Evolutionary conservation across 2,888 invertebrate species (phyloP), one percentile per base, ranked within the genome.

Genomic region (Chironomus tentans): DNA sequence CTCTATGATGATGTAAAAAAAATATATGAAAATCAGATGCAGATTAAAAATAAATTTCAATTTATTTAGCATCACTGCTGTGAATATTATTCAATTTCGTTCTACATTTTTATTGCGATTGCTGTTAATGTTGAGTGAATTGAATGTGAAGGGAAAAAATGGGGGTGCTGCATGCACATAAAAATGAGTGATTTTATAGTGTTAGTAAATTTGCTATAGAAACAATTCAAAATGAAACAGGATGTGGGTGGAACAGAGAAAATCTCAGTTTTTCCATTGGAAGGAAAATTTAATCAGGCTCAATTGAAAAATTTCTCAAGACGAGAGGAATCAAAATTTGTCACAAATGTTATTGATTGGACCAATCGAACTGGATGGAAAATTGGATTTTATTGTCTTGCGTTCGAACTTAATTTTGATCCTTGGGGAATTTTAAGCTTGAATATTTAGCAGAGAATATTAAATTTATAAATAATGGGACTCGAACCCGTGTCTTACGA

Each of bases 1-100:
- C 70, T 48, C 28, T 48, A 7, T 22, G 13, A 13, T 50, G 50
- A 70, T 61, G n/a, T 15, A 38, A 12, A 15, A 18, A 62, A 72
- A 72, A 61, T 62, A 21, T 47, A 74, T 72, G 74, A 74, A 74
- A 74, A 74, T 74, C 74, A 74, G 47, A 74, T 74, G 74, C 24
- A 74, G 74, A 74, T 74, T 74, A 74, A 74, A 74, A 74, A 74
- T 74, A 74, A 74, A 68, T 70, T 71, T 71, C 71, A 56, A 28
- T 50, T 50, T 68, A 24, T 24, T 24, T 24, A 21, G 65, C 68
- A 22, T 68, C 28, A 15, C 13, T 38, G 13, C 13, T 38, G 13
- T 38, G 12, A 68, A 68, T 68, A 28, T 68, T 38, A 68, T 18
- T 68, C 68, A 68, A 68, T 38, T 28, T 68, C 38, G 38, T 38